These are phyloP conservation scores for Misgurnus mizolepis DNA, from an alignment of 2,113 vertebrate genomes.

Conservation along the genomic window DNA sequence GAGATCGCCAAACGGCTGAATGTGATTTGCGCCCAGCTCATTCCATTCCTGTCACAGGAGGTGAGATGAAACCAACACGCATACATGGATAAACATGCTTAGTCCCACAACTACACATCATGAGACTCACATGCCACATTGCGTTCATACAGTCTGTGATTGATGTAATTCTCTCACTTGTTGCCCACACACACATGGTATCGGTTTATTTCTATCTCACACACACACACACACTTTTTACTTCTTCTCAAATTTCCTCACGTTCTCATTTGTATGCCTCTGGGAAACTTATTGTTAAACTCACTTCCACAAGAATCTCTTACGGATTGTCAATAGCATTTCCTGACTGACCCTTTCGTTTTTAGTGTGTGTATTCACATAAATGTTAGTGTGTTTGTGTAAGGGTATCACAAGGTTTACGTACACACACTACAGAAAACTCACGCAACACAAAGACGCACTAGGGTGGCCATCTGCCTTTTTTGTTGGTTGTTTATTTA, in stretches of 20 bases:
- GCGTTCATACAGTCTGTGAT: constrained; percentile 29
- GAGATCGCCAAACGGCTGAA: constrained; percentile 93
- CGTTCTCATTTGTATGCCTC: not conserved
- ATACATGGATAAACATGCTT: constrained; percentile 22
- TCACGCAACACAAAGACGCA: not conserved
- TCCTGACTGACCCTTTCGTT: constrained; percentile 25
- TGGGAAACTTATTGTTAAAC: constrained; percentile 23
- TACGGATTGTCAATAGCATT: constrained; percentile 11
- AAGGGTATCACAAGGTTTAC: too few relatives aligned
- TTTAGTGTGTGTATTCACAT: constrained; percentile 19
- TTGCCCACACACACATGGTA: not conserved
- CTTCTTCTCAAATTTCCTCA: constrained; percentile 8
- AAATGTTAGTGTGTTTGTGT: not conserved
- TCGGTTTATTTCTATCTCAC: not conserved
- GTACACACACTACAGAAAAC: not conserved
- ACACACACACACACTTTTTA: constrained; percentile 14
- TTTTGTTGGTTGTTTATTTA: constrained; percentile 7
- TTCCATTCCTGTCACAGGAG: constrained; percentile 95
- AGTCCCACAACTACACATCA: constrained; percentile 47
- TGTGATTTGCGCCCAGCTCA: constrained; percentile 92
- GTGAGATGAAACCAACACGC: constrained; percentile 67
- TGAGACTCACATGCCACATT: constrained; percentile 35
- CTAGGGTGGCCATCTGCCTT: constrained; percentile 51
- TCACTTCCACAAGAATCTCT: constrained; percentile 23
- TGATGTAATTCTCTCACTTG: constrained; percentile 5